Conservation (phyloP, 2,888 invertebrate genomes). For the Limnephilus marmoratus region DNA sequence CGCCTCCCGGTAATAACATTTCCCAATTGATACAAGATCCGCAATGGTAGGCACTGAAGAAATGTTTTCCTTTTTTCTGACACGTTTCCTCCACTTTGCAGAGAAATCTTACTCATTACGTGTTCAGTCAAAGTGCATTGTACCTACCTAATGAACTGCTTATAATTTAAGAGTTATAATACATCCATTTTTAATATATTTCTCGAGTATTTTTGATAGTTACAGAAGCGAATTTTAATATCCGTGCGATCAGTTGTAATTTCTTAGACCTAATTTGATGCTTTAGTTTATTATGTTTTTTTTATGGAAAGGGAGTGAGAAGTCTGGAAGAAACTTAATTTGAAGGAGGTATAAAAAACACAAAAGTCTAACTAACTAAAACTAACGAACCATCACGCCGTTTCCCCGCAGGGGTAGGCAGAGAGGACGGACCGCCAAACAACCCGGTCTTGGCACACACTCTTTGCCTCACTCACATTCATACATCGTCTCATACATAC, state of each 20-base stretch:
- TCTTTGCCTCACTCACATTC: too few relatives aligned
- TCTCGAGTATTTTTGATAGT: neutral
- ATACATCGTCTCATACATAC: too few relatives aligned
- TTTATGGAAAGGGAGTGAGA: too few relatives aligned
- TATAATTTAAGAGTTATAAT: neutral
- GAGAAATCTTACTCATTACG: neutral
- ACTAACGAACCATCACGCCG: too few relatives aligned
- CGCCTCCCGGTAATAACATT: conserved; percentile 12
- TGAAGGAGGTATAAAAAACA: too few relatives aligned
- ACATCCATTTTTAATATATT: neutral
- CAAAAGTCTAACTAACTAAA: too few relatives aligned
- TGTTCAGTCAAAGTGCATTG: neutral
- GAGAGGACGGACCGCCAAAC: too few relatives aligned
- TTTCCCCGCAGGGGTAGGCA: too few relatives aligned
- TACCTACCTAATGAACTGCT: neutral
- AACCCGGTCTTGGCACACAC: too few relatives aligned
- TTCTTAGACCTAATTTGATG: neutral
- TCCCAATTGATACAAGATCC: conserved; percentile 18
- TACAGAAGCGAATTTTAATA: neutral
- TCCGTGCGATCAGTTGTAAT: neutral
- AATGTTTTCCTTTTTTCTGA: conserved; percentile 8
- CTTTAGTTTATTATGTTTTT: too few relatives aligned
- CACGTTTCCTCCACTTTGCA: neutral
- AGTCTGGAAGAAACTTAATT: too few relatives aligned
- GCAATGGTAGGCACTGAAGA: neutral